Evolutionary conservation across 2,113 vertebrate genomes (phyloP), one percentile per base, ranked within the genome.

Genomic region (Pterocles gutturalis): DNA sequence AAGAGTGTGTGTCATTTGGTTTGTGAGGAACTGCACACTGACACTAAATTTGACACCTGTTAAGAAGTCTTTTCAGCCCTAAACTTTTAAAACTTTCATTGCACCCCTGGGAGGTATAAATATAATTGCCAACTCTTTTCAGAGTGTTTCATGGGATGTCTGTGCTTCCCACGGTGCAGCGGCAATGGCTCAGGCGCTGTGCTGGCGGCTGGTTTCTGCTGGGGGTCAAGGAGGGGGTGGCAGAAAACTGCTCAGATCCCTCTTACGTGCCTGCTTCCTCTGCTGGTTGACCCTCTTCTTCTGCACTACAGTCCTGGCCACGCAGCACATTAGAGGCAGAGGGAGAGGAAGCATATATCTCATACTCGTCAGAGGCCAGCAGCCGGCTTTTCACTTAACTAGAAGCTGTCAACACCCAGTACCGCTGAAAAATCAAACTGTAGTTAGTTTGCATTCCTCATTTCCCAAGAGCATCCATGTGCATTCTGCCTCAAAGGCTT

Each of bases 51-150:
- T 71, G 93, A 94, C 87, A 93, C 66, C 81, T 75, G 46, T 75
- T 83, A 89, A 85, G 73, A 54, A 46, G 25, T n/a, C 83, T 95
- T 94, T 90, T 89, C 71, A 92, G 34, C 76, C 36, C 25, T 38
- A 53, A 91, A 87, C 54, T 80, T 94, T 94, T 87, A 82, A 72
- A 93, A 94, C 48, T 60, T 94, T 65, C 51, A 73, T 34, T 87
- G 82, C 20, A 43, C 77, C 66, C 61, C 83, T 70, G 72, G 70
- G 75, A 92, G 61, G 66, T 79, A 91, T 70, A 92, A 93, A 92
- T 94, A 55, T 51, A 93, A 92, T 80, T 83, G 61, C 28, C 67
- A 19, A 24, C 1, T 3, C 61, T 80, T 92, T 85, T 80, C 36
- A 67, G 58, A 54, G 55, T 55, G 28, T 78, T 84, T 85, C 38